Percentiles rank a stretch among this genome's conserved stretches.
phyloP scores from a whole-genome alignment of 2,888 invertebrate species.

The Himalopsyche anomala region DNA sequence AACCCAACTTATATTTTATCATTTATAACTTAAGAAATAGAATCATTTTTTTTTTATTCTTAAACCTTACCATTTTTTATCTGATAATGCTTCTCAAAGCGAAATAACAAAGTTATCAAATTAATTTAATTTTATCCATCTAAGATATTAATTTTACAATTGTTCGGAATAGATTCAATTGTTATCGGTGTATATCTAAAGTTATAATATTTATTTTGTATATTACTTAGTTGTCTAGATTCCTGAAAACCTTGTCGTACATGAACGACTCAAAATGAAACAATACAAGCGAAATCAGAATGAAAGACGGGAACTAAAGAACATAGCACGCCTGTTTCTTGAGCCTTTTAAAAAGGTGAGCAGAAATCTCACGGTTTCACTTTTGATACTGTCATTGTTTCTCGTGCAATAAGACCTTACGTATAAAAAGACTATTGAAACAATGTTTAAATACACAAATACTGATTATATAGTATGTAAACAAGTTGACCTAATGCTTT shows the following conservation, averaged over 20 bases:
- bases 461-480: background rate
- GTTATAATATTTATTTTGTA: too few species aligned
- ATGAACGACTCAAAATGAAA: conserved; percentile 32
- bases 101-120: too few species aligned
- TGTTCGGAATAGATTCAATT: too few species aligned
- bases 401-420: background rate
- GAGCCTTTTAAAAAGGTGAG: conserved; percentile 55
- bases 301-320: conserved; percentile 50
- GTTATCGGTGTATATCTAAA: too few species aligned
- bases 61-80: too few species aligned
- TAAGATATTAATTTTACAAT: too few species aligned
- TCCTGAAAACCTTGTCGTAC: background rate
- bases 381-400: conserved; percentile 64
- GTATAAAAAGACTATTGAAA: background rate
- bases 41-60: too few species aligned
- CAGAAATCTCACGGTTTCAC: conserved; percentile 65
- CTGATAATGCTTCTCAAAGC: too few species aligned
- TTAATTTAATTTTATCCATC: too few species aligned
- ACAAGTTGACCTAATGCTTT: background rate
- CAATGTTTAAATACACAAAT: background rate
- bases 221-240: too few species aligned
- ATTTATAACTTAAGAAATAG: too few species aligned
- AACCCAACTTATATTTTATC: too few species aligned
- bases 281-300: conserved; percentile 49
- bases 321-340: conserved; percentile 39